phyloP scores from a whole-genome alignment of 2,113 vertebrate genomes.

The Zeus faber region DNA sequence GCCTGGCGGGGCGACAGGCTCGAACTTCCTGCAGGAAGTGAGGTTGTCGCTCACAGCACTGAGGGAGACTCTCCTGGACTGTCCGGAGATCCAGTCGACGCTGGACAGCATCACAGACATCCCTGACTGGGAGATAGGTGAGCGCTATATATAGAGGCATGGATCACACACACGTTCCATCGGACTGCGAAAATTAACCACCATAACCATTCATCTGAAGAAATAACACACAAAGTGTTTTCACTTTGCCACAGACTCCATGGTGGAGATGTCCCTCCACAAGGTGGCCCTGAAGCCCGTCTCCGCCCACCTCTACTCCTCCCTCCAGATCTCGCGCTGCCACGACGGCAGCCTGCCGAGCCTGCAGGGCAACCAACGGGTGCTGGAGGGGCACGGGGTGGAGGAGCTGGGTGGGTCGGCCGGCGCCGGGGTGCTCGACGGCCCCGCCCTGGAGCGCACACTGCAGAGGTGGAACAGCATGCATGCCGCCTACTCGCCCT shows the following conservation, averaged over 20 bases:
- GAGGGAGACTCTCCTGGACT: constrained; percentile 73
- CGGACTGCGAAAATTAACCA: too few species aligned
- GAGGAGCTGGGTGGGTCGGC: constrained; percentile 61
- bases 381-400: constrained; percentile 49
- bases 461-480: constrained; percentile 72
- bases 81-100: constrained; percentile 68
- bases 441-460: constrained; percentile 72
- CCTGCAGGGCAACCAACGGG: constrained; percentile 61
- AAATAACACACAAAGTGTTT: neutral
- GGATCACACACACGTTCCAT: too few species aligned
- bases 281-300: constrained; percentile 82
- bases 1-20: constrained; percentile 39
- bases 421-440: constrained; percentile 70
- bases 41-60: constrained; percentile 77
- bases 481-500: constrained; percentile 80
- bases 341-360: constrained; percentile 55
- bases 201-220: too few species aligned
- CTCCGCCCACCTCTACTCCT: constrained; percentile 70
- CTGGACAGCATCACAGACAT: constrained; percentile 68
- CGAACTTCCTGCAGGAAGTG: constrained; percentile 83
- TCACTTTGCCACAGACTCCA: constrained; percentile 57
- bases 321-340: constrained; percentile 61
- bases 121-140: constrained; percentile 68
- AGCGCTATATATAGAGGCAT: constrained; percentile 12
- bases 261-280: constrained; percentile 80